These are phyloP conservation scores for Heliocidaris erythrogramma DNA, from an alignment of 35 echinoderm and acorn worm species.

Conservation along the genomic window DNA sequence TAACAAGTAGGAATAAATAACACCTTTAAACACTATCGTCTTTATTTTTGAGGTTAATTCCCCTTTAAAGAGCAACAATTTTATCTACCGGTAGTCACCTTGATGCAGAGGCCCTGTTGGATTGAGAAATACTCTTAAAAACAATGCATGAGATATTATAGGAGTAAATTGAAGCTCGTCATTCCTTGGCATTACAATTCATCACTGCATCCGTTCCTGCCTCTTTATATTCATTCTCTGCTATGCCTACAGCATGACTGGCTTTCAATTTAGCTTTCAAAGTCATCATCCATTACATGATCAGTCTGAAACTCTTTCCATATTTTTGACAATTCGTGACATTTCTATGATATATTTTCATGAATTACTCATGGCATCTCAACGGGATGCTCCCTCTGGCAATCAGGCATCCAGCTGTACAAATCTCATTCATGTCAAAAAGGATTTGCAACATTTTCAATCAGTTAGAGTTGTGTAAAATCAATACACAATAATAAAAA, in stretches of 20 bases:
- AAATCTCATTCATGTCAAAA: background rate
- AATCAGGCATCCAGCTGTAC: background rate
- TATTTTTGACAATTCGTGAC: background rate
- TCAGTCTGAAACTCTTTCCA: background rate
- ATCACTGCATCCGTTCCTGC: background rate
- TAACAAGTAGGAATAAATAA: too few relatives aligned
- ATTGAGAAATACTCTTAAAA: too few relatives aligned
- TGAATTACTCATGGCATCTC: background rate
- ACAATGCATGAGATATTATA: background rate
- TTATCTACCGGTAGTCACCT: too few relatives aligned
- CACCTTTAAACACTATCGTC: too few relatives aligned
- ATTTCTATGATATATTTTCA: background rate
- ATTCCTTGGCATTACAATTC: background rate
- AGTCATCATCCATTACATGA: slow-evolving; percentile 7
- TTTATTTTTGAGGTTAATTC: too few relatives aligned
- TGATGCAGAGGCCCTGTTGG: too few relatives aligned
- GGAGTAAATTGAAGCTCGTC: background rate
- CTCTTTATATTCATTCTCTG: background rate
- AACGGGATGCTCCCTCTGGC: background rate
- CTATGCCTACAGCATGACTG: background rate
- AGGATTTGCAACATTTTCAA: background rate
- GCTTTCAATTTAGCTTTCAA: background rate
- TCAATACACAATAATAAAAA: too few relatives aligned
- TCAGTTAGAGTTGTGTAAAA: too few relatives aligned
- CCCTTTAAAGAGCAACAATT: too few relatives aligned